These are phyloP conservation scores for Jacana jacana DNA, from an alignment of 2,113 vertebrate species.

Conservation along the genomic window DNA sequence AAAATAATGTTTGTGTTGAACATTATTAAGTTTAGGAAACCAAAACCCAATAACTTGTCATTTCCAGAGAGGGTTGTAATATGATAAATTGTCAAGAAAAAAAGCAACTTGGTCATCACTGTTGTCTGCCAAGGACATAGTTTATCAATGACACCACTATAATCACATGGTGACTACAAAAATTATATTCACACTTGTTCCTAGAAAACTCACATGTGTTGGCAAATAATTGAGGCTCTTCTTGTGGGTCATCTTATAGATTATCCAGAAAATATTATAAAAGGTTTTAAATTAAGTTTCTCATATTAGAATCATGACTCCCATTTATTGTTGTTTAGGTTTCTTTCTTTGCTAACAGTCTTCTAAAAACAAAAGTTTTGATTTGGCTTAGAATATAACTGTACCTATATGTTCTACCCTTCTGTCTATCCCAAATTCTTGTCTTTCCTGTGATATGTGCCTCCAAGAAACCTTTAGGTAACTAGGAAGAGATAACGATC, in stretches of 20 bases:
- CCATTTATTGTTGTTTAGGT: neutral
- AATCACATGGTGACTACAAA: conserved; percentile 57
- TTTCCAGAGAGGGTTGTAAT: conserved; percentile 67
- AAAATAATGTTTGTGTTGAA: conserved; percentile 45
- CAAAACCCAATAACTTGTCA: conserved; percentile 73
- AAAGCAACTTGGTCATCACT: conserved; percentile 70
- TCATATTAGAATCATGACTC: neutral
- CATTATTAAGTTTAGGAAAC: conserved; percentile 62
- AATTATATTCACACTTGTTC: neutral
- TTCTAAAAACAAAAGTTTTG: neutral
- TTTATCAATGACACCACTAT: conserved; percentile 77
- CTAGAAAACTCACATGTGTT: neutral
- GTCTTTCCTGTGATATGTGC: neutral
- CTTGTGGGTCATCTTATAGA: neutral
- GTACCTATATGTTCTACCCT: neutral
- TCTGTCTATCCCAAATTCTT: neutral
- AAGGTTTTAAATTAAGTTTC: neutral
- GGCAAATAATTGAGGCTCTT: neutral
- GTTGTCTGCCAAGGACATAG: conserved; percentile 70
- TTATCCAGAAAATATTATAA: neutral
- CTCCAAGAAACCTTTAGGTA: neutral
- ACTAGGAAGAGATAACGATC: neutral
- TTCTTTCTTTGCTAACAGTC: neutral
- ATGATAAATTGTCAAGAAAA: conserved; percentile 78
- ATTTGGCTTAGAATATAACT: neutral